These are phyloP conservation scores for Chelidonichthys spinosus DNA, from an alignment of 2,797 vertebrate species.

Conservation along the genomic window DNA sequence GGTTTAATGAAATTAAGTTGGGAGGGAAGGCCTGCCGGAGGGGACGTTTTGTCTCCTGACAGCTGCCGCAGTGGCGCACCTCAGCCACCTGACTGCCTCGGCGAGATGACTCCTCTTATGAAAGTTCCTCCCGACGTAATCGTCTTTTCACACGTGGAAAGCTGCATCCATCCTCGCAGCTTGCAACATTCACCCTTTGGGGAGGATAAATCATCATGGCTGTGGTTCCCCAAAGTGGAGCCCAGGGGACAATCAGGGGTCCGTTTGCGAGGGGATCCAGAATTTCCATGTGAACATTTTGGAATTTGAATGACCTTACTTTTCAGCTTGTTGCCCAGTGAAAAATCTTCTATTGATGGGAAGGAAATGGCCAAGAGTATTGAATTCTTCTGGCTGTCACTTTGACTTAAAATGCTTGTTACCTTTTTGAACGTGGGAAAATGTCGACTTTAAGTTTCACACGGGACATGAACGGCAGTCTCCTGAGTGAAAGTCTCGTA, in stretches of 20 bases:
- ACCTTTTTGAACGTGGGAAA: neutral
- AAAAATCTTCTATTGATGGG: constrained; percentile 2
- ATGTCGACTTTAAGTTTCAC: neutral
- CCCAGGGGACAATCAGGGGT: constrained; percentile 8
- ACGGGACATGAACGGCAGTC: neutral
- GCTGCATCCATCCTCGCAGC: constrained; percentile 20
- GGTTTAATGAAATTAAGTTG: constrained; percentile 75
- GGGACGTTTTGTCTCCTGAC: constrained; percentile 57
- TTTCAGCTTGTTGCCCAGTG: constrained; percentile 16
- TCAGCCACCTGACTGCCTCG: constrained; percentile 53
- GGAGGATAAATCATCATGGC: constrained; percentile 47
- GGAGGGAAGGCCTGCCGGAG: constrained; percentile 39
- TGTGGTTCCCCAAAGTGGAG: constrained; percentile 27
- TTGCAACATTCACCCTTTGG: constrained; percentile 16
- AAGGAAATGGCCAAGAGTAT: neutral
- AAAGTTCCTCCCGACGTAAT: constrained; percentile 26
- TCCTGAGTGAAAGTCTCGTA: neutral
- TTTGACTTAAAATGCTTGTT: neutral
- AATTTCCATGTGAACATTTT: constrained; percentile 10
- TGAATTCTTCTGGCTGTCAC: neutral
- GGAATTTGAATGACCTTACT: constrained; percentile 22
- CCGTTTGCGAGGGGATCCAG: constrained; percentile 19
- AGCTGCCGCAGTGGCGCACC: constrained; percentile 69
- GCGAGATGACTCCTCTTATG: constrained; percentile 15
- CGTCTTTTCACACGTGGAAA: constrained; percentile 30